A percentile compares a stretch with the other conserved stretches of the same genome.
Evolutionary conservation across 2,113 vertebrate genomes (phyloP).

Genomic region (Scartelaos histophorus): DNA sequence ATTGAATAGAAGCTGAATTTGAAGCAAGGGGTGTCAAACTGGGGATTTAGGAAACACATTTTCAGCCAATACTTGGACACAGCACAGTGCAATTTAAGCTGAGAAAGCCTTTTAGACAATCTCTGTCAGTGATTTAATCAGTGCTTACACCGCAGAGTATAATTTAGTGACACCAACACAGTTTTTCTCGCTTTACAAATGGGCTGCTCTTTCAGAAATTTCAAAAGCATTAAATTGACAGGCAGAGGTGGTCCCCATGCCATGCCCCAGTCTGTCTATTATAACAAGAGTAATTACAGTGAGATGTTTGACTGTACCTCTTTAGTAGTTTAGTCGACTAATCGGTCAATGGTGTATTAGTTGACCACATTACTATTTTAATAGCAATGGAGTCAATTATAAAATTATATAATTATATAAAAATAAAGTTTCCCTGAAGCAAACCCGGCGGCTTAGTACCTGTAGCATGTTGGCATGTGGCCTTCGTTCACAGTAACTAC

Average conservation of each 20-base stretch:
- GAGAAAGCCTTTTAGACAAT: conserved; percentile 39
- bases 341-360: no score
- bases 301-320: background rate
- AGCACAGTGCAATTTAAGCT: conserved; percentile 13
- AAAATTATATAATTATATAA: no score
- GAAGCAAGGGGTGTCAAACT: conserved; percentile 1
- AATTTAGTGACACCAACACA: conserved; percentile 26
- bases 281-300: background rate
- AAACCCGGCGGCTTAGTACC: no score
- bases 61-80: conserved; percentile 9
- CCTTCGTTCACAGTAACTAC: no score
- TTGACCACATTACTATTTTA: no score
- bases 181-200: conserved; percentile 31
- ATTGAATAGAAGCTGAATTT: conserved; percentile 19
- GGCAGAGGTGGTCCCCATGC: background rate
- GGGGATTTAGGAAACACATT: conserved; percentile 2
- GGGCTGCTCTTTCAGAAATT: conserved; percentile 22
- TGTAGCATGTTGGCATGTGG: no score
- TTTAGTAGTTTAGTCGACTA: no score
- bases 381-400: no score
- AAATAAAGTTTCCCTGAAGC: no score
- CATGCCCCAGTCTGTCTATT: background rate
- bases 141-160: conserved; percentile 20
- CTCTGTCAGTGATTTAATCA: conserved; percentile 34
- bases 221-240: conserved; percentile 1